Percentiles rank a stretch among this genome's conserved stretches.
phyloP scores from a whole-genome alignment of 2,797 vertebrate genomes.

The Brachymystax lenok region DNA sequence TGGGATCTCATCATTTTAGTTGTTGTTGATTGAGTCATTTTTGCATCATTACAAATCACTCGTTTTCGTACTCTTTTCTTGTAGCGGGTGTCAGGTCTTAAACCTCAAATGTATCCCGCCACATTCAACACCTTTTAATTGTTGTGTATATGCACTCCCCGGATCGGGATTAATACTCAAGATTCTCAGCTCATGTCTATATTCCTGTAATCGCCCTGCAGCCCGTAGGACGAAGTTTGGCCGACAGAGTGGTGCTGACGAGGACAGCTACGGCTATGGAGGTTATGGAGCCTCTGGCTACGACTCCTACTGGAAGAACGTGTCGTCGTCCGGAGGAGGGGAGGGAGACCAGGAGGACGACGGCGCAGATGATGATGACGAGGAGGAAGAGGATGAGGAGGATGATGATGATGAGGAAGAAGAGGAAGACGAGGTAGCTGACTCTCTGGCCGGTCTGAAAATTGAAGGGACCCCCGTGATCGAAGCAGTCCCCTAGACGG shows the following conservation, averaged over 20 bases:
- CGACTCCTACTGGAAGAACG: slow-evolving; percentile 89
- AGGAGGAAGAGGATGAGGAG: slow-evolving; percentile 80
- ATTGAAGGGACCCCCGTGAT: slow-evolving; percentile 41
- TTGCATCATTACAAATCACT: no score
- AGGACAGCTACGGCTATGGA: slow-evolving; percentile 77
- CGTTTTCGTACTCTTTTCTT: no score
- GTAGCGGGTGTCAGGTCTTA: neutral
- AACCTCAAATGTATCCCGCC: neutral
- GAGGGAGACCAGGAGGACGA: slow-evolving; percentile 58
- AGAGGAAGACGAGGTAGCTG: slow-evolving; percentile 76
- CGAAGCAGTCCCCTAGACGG: neutral
- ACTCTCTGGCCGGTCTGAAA: slow-evolving; percentile 80
- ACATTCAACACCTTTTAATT: neutral
- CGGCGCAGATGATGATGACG: slow-evolving; percentile 65
- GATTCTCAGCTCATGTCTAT: neutral
- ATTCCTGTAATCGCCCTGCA: slow-evolving; percentile 56
- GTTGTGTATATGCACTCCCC: neutral
- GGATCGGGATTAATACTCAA: neutral
- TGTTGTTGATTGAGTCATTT: no score
- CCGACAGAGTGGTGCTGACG: slow-evolving; percentile 84
- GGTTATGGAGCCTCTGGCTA: slow-evolving; percentile 87
- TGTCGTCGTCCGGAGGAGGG: slow-evolving; percentile 69
- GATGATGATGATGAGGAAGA: slow-evolving; percentile 82
- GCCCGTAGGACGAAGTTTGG: slow-evolving; percentile 93
- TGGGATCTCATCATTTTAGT: no score